Evolutionary conservation across 2,113 vertebrate species (phyloP).

Genomic region (Eleginops maclovinus): DNA sequence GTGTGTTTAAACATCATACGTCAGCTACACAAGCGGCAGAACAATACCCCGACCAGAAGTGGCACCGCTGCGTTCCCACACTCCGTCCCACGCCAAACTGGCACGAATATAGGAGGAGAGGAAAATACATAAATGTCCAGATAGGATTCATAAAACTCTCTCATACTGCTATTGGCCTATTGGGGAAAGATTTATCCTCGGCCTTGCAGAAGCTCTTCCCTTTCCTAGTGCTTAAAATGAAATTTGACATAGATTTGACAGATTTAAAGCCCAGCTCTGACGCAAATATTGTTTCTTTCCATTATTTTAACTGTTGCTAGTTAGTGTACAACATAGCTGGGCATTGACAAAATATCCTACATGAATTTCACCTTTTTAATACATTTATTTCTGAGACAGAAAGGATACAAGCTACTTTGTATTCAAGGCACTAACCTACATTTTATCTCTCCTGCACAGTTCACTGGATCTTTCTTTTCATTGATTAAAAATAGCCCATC

Average conservation of each 20-base stretch:
- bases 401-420: constrained; percentile 34
- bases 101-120: constrained; percentile 38
- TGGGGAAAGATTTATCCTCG: constrained; percentile 57
- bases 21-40: constrained; percentile 58
- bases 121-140: constrained; percentile 53
- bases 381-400: constrained; percentile 5
- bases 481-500: constrained; percentile 69
- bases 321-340: constrained; percentile 20
- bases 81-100: constrained; percentile 56
- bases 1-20: constrained; percentile 63
- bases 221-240: constrained; percentile 19
- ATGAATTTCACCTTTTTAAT: constrained; percentile 18
- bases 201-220: constrained; percentile 42
- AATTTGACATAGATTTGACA: constrained; percentile 50
- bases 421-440: constrained; percentile 58
- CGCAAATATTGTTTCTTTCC: constrained; percentile 49
- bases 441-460: constrained; percentile 26
- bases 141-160: constrained; percentile 63
- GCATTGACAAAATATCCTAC: constrained; percentile 6
- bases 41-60: constrained; percentile 69
- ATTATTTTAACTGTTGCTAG: constrained; percentile 45
- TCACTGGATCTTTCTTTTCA: constrained; percentile 50
- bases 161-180: constrained; percentile 29
- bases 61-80: constrained; percentile 72
- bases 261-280: constrained; percentile 36